These are phyloP conservation scores for Hoplostethus atlanticus DNA, from an alignment of 2,797 vertebrate species.

Conservation along the genomic window DNA sequence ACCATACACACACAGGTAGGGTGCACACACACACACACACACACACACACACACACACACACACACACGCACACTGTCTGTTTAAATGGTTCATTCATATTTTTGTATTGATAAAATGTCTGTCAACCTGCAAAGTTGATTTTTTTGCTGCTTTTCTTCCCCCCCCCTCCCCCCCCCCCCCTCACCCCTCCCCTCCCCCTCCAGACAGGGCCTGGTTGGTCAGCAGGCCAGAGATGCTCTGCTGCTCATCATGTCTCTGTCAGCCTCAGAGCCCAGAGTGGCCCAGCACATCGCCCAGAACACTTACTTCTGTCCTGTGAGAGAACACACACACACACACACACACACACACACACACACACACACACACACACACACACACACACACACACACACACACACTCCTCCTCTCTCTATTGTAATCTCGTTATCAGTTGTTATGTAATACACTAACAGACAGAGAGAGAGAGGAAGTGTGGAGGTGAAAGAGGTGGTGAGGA, in stretches of 20 bases:
- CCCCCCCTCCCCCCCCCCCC: too few relatives aligned
- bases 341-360: constrained; percentile 12
- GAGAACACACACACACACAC: constrained; percentile 57
- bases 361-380: too few relatives aligned
- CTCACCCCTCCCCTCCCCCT: neutral
- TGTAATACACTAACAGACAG: constrained; percentile 49
- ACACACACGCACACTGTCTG: neutral
- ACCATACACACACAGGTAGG: constrained; percentile 92
- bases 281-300: constrained; percentile 92
- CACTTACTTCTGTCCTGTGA: constrained; percentile 97
- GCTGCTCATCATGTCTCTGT: constrained; percentile 96
- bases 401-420: constrained; percentile 42
- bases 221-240: constrained; percentile 93
- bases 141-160: neutral
- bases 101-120: too few relatives aligned
- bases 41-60: neutral
- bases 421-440: constrained; percentile 68
- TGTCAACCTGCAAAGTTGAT: too few relatives aligned
- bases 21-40: constrained; percentile 1
- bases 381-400: too few relatives aligned
- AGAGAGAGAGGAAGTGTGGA: too few relatives aligned
- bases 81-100: too few relatives aligned
- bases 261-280: constrained; percentile 89
- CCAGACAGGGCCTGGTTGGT: constrained; percentile 90
- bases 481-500: too few relatives aligned